Conservation (phyloP, 2,797 vertebrate species). For the Anguilla pacifica region DNA sequence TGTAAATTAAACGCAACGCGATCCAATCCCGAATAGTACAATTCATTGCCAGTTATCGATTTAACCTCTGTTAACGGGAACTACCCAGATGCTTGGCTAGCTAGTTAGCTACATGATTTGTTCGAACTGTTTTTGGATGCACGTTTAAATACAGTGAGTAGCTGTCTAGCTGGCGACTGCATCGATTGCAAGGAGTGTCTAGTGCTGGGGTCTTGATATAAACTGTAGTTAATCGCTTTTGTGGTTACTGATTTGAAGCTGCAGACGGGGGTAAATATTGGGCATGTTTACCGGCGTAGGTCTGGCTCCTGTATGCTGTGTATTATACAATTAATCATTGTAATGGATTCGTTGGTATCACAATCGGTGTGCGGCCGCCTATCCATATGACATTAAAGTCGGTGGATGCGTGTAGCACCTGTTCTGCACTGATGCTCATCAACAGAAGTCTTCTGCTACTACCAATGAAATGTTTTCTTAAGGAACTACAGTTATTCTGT, state of each 20-base stretch:
- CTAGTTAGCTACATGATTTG: neutral
- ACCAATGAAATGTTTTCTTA: neutral
- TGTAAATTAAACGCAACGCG: constrained; percentile 37
- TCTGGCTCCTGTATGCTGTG: neutral
- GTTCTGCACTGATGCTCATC: neutral
- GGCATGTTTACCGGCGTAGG: neutral
- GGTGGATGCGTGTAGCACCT: neutral
- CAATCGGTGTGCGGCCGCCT: neutral
- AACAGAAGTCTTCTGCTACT: too few species aligned
- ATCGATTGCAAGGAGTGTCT: constrained; percentile 2
- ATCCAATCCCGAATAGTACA: constrained; percentile 1
- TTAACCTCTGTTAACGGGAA: constrained; percentile 55
- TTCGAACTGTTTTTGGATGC: constrained; percentile 22
- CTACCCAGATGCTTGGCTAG: neutral
- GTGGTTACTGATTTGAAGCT: neutral
- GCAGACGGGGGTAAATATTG: neutral
- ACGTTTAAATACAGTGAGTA: constrained; percentile 35
- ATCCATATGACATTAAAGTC: neutral
- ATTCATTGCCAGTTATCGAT: constrained; percentile 26
- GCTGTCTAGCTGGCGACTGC: neutral
- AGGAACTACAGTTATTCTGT: neutral
- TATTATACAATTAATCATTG: neutral
- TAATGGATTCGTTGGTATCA: neutral
- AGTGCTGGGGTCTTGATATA: neutral
- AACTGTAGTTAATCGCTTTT: neutral